Conservation (phyloP, 2,113 vertebrate species). For the Beaufortia kweichowensis region DNA sequence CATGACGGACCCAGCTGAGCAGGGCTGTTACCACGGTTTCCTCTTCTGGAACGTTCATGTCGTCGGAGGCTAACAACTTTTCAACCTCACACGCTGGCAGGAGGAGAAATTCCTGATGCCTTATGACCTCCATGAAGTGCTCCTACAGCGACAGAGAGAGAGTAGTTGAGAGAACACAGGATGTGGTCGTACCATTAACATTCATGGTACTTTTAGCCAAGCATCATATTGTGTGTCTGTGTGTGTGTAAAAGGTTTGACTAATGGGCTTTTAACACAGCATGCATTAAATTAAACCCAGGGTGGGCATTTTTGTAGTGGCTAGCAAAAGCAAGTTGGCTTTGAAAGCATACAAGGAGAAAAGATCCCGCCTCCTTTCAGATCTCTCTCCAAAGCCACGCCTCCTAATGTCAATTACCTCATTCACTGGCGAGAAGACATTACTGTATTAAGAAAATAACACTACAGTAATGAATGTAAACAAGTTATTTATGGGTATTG, state of each 20-base stretch:
- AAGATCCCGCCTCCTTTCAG: no score
- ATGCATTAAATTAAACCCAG: no score
- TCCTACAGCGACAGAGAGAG: conserved; percentile 75
- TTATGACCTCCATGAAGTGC: conserved; percentile 94
- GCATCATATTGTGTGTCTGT: background rate
- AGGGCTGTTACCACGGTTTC: conserved; percentile 92
- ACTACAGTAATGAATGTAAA: no score
- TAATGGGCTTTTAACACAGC: conserved; percentile 9
- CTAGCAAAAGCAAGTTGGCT: no score
- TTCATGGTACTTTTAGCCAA: background rate
- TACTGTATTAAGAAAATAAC: no score
- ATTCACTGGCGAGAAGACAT: no score
- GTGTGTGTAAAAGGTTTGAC: background rate
- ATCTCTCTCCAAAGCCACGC: no score
- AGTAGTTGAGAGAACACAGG: background rate
- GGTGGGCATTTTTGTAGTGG: no score
- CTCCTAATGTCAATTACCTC: no score
- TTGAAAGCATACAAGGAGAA: no score
- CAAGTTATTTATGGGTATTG: no score
- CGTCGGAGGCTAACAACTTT: conserved; percentile 91
- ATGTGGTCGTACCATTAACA: background rate
- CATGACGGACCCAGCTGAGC: conserved; percentile 89
- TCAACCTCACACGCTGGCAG: conserved; percentile 89
- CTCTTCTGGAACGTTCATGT: conserved; percentile 95
- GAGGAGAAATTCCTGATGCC: conserved; percentile 93